Evolutionary conservation across 92 coral and sea anemone species (phyloP).

Genomic region (Siderastrea radians): DNA sequence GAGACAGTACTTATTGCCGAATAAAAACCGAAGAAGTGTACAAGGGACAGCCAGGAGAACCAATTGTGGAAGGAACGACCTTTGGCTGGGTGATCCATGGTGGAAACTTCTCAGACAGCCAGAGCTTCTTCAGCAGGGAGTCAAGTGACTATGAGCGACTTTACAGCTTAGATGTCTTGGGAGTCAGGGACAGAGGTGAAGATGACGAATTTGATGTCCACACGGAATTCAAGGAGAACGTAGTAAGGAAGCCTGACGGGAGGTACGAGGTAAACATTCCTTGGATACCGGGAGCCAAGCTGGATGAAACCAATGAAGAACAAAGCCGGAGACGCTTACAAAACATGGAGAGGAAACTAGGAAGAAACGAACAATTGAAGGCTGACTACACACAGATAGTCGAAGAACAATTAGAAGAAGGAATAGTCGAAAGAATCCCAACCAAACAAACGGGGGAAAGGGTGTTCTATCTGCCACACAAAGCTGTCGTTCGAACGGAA

Average conservation of each 20-base stretch:
- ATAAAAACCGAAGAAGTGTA: no score
- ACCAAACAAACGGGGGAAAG: slow-evolving; percentile 30
- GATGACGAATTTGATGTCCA: slow-evolving; percentile 46
- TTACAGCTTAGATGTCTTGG: slow-evolving; percentile 41
- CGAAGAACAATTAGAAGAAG: no score
- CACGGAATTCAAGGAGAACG: slow-evolving; percentile 50
- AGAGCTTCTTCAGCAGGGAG: slow-evolving; percentile 25
- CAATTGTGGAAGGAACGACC: no score
- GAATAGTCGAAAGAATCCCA: slow-evolving; percentile 18
- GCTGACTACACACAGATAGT: no score
- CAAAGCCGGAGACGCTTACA: slow-evolving; percentile 33
- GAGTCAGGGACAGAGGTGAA: slow-evolving; percentile 56
- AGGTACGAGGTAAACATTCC: slow-evolving; percentile 64
- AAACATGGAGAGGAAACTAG: slow-evolving; percentile 29
- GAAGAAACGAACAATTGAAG: slow-evolving; percentile 11
- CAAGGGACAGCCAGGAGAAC: no score
- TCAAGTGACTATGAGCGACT: slow-evolving; percentile 42
- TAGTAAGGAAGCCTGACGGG: slow-evolving; percentile 34
- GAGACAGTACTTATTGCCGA: no score
- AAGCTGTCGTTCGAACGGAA: slow-evolving; percentile 38
- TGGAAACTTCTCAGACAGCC: slow-evolving; percentile 2
- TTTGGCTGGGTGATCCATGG: slow-evolving; percentile 23
- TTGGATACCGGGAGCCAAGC: slow-evolving; percentile 53
- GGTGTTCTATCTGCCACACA: slow-evolving; percentile 53
- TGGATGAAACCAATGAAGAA: slow-evolving; percentile 49